A percentile compares a stretch with the other conserved stretches of the same genome.
Conservation (phyloP, 2,797 vertebrate genomes). For the Ceyx erithaca region DNA sequence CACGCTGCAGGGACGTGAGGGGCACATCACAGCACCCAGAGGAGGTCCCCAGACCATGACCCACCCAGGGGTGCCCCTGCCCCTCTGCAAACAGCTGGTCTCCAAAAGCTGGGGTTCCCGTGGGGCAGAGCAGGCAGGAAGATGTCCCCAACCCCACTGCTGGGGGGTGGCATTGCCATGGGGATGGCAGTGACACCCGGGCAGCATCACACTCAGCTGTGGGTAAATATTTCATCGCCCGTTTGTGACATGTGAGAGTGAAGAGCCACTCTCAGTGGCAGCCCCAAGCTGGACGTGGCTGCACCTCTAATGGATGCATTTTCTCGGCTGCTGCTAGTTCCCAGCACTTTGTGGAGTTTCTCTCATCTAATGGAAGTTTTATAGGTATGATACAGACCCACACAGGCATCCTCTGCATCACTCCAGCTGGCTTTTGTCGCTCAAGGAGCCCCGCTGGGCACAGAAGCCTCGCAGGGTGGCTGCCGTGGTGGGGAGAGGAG, state of each 20-base stretch:
- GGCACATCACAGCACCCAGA: accelerated
- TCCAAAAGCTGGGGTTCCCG: neutral
- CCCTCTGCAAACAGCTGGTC: neutral
- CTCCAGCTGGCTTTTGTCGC: neutral
- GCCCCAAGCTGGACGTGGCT: neutral
- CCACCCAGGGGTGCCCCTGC: neutral
- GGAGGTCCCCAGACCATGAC: neutral
- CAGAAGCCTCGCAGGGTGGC: neutral
- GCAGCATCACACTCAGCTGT: neutral
- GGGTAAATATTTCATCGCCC: neutral
- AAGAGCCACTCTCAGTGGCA: neutral
- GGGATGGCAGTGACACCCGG: neutral
- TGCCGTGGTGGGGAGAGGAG: accelerated
- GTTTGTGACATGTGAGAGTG: neutral
- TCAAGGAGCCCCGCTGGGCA: accelerated
- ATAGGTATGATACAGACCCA: neutral
- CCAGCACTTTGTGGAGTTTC: neutral
- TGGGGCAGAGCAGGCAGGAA: neutral
- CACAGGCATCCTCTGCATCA: accelerated
- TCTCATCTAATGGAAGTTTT: neutral
- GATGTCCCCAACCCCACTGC: accelerated
- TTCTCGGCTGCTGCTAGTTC: neutral
- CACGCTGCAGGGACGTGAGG: neutral
- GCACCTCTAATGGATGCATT: neutral
- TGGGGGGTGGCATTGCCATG: neutral